Percentiles rank a stretch among this genome's conserved stretches.
Conservation (phyloP, 2,113 vertebrate species). For the Lampris incognitus region DNA sequence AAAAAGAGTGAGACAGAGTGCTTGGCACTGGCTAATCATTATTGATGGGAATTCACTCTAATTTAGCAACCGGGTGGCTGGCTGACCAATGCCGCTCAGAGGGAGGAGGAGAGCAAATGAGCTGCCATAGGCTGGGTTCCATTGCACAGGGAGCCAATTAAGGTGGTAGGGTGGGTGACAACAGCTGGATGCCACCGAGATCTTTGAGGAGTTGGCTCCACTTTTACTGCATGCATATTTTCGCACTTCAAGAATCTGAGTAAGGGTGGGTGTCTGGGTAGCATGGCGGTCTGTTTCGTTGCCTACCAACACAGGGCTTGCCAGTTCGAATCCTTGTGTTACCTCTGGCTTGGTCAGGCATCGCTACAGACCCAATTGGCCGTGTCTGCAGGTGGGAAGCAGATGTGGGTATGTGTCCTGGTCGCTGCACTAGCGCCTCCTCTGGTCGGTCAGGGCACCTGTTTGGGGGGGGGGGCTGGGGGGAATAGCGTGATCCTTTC, state of each 20-base stretch:
- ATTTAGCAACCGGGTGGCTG: slow-evolving; percentile 58
- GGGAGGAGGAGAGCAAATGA: slow-evolving; percentile 20
- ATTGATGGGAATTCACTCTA: slow-evolving; percentile 74
- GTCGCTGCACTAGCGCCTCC: too few species aligned
- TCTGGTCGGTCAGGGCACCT: too few species aligned
- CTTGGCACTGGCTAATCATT: slow-evolving; percentile 65
- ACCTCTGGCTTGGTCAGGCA: too few species aligned
- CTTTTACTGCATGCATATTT: slow-evolving; percentile 32
- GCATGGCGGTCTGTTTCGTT: too few species aligned
- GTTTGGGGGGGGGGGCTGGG: too few species aligned
- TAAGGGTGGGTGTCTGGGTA: background rate
- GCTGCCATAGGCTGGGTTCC: slow-evolving; percentile 50
- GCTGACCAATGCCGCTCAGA: slow-evolving; percentile 56
- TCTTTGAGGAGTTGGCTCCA: slow-evolving; percentile 43
- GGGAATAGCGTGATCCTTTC: too few species aligned
- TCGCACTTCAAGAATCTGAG: slow-evolving; percentile 48
- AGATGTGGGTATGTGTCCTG: too few species aligned
- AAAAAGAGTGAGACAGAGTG: slow-evolving; percentile 51
- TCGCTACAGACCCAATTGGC: too few species aligned
- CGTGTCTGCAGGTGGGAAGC: too few species aligned
- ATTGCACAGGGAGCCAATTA: slow-evolving; percentile 54
- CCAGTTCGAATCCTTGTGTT: too few species aligned
- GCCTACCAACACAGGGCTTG: too few species aligned
- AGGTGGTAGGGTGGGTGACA: slow-evolving; percentile 42
- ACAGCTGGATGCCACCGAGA: slow-evolving; percentile 35